Percentiles rank a stretch among this genome's conserved stretches.
These are phyloP conservation scores for Eupristina koningsbergeri DNA, from an alignment of 1,140 invertebrate genomes.

Conservation along the genomic window DNA sequence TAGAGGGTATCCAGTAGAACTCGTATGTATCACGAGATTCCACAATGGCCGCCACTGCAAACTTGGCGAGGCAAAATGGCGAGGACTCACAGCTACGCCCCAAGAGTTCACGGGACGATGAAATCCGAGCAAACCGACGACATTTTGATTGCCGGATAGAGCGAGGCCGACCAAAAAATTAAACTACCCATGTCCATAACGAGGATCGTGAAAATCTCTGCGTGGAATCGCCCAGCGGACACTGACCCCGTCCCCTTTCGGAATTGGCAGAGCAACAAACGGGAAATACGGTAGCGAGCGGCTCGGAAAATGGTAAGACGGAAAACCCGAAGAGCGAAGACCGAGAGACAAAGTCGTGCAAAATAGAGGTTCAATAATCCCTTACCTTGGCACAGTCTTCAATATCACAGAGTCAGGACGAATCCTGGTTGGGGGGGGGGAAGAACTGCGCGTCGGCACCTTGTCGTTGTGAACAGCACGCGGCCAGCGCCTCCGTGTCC, in stretches of 20 bases:
- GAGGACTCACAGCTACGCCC: slow-evolving; percentile 62
- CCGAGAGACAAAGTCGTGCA: not conserved
- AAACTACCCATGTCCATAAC: no score
- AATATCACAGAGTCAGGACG: slow-evolving; percentile 71
- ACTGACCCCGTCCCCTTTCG: no score
- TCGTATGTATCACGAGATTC: not conserved
- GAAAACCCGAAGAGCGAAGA: not conserved
- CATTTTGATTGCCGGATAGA: no score
- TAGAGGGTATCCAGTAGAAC: not conserved
- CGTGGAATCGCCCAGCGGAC: not conserved
- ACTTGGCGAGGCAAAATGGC: slow-evolving; percentile 70
- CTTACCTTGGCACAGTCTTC: slow-evolving; percentile 73
- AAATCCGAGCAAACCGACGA: not conserved
- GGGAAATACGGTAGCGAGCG: no score
- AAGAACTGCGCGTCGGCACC: slow-evolving; percentile 70
- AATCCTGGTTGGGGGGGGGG: slow-evolving; percentile 60
- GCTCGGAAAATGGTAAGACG: no score
- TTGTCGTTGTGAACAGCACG: slow-evolving; percentile 54
- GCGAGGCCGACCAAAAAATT: no score
- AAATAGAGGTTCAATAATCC: not conserved
- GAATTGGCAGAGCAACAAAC: not conserved
- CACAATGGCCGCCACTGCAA: slow-evolving; percentile 69
- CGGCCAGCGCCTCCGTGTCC: slow-evolving; percentile 61
- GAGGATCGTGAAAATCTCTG: not conserved
- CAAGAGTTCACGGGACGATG: not conserved